Base-by-base conservation (phyloP, 2,797 vertebrate species). In the Protosalanx chinensis region DNA sequence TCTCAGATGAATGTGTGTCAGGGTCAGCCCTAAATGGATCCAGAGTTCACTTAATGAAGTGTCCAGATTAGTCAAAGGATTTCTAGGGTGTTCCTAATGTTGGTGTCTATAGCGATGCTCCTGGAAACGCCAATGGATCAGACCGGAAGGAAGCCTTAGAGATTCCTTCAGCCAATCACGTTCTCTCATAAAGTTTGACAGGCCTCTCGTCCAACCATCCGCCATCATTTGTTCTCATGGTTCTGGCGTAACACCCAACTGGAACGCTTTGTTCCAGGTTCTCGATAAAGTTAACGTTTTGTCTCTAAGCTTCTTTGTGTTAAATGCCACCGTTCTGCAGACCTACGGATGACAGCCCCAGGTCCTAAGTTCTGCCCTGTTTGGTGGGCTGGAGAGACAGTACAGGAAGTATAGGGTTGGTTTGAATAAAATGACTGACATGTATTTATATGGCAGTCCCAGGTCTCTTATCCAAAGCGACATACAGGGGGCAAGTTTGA, bases 51-150 rank as follows among this genome's bases (percentile, higher is more conserved):
- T 72, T 81, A 87, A 87, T 87, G 87, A 85, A 86, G 79, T 81
- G 90, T 90, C 90, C 89, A 91, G 89, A 90, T 91, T 88, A 90
- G 88, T 81, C 84, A 84, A 82, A 84, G 75, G 83, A 84, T 27
- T 27, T 27, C 23, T 27, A 29, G 30, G 83, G 76, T 81, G 74
- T 67, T 58, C 20, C 4, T 77, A 61, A 30, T 15, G 27, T 18
- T 68, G 51, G 15, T n/a, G 51, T 56, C 51, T 16, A 56, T 56
- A n/a, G 51, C 16, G 10, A 56, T 16, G 16, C 60, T 33, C 16
- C 60, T 62, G 60, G 51, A 62, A 29, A 66, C 13, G 16, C 37
- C 30, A 41, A 30, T 41, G 51, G 18, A 13, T 46, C 27, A 18
- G 64, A 16, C 23, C 4, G n/a, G 10, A 46, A 27, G 41, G 41